phyloP scores from a whole-genome alignment of 2,797 vertebrate species.

The Enteromius afrohamiltoni region DNA sequence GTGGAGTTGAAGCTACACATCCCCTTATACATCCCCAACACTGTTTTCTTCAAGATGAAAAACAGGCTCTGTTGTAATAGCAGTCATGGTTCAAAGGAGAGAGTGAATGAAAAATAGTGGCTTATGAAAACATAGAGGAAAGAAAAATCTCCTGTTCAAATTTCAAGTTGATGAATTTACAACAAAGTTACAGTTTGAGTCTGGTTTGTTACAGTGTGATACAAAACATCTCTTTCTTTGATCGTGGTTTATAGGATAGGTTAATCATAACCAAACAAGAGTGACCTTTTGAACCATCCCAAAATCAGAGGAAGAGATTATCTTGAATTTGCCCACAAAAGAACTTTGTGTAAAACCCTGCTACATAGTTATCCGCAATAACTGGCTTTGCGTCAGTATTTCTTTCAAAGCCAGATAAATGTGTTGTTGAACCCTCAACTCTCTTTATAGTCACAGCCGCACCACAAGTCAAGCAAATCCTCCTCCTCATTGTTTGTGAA shows the following conservation, averaged over 20 bases:
- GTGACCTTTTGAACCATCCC: conserved; percentile 38
- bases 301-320: conserved; percentile 42
- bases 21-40: background rate
- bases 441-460: conserved; percentile 31
- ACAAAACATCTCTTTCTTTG: conserved; percentile 41
- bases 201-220: conserved; percentile 19
- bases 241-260: conserved; percentile 20
- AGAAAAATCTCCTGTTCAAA: conserved; percentile 36
- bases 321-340: conserved; percentile 15
- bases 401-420: conserved; percentile 42
- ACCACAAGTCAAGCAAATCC: conserved; percentile 51
- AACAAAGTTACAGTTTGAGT: conserved; percentile 25
- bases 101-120: conserved; percentile 35
- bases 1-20: conserved; percentile 27
- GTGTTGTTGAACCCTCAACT: conserved; percentile 24
- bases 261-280: conserved; percentile 53
- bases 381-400: conserved; percentile 44
- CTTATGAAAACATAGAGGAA: conserved; percentile 43
- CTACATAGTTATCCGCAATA: conserved; percentile 49
- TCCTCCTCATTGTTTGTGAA: conserved; percentile 52
- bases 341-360: conserved; percentile 22
- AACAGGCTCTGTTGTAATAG: conserved; percentile 27
- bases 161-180: conserved; percentile 40
- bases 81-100: conserved; percentile 28
- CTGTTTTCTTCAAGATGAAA: conserved; percentile 34